Evolutionary conservation across 2,113 vertebrate species (phyloP).

Genomic region (Gallinago undulata): DNA sequence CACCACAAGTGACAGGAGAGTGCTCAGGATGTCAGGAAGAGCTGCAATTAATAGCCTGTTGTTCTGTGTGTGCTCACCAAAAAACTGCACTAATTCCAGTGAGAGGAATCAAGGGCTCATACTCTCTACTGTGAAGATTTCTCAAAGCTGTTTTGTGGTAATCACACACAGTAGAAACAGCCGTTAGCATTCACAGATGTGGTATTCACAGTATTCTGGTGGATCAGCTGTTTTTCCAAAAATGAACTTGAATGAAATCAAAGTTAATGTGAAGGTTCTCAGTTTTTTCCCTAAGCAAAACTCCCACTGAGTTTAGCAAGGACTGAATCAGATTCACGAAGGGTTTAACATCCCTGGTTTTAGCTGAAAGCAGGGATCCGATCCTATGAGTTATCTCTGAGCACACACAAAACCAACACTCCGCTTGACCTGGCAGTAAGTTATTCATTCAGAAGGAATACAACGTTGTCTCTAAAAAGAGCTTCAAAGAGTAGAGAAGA

Average conservation of each 20-base stretch:
- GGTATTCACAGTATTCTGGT: background rate
- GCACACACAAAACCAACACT: background rate
- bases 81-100: background rate
- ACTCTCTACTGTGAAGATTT: background rate
- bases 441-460: background rate
- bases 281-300: background rate
- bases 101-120: background rate
- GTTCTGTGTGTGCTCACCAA: background rate
- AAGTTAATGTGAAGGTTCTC: background rate
- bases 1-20: background rate
- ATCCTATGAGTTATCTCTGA: background rate
- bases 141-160: background rate
- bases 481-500: background rate
- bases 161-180: background rate
- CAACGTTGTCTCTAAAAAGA: background rate
- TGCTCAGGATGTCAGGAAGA: background rate
- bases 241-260: constrained; percentile 9
- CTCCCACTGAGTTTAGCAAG: background rate
- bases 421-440: background rate
- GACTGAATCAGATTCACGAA: background rate
- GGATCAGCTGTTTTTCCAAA: constrained; percentile 12
- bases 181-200: background rate
- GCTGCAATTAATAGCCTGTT: background rate
- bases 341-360: background rate
- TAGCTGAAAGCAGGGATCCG: background rate